These are phyloP conservation scores for Dryocosmus kuriphilus DNA, from an alignment of 2,888 invertebrate genomes.

Conservation along the genomic window DNA sequence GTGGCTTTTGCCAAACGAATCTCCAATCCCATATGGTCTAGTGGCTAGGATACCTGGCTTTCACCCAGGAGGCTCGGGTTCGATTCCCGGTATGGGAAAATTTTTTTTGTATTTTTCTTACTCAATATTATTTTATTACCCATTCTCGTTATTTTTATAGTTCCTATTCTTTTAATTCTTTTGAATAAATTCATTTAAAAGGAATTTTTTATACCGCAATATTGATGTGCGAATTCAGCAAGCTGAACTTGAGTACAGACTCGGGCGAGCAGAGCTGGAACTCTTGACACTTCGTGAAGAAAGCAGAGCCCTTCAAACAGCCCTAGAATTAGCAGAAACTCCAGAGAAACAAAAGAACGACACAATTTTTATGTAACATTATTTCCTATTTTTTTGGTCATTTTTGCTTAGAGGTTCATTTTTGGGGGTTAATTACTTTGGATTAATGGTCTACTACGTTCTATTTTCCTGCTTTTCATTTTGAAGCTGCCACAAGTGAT, in stretches of 20 bases:
- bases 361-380: constrained; percentile 82
- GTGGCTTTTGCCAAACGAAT: neutral
- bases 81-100: constrained; percentile 82
- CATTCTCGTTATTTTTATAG: neutral
- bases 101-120: constrained; percentile 75
- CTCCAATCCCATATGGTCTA: constrained; percentile 26
- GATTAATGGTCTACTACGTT: too few relatives aligned
- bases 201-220: constrained; percentile 81
- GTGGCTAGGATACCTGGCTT: constrained; percentile 79
- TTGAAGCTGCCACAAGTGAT: too few relatives aligned
- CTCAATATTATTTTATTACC: constrained; percentile 72
- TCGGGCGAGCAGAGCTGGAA: constrained; percentile 93
- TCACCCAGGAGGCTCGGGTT: constrained; percentile 83
- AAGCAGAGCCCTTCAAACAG: constrained; percentile 87
- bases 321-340: constrained; percentile 82
- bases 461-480: too few relatives aligned
- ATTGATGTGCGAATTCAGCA: constrained; percentile 94
- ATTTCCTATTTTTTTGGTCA: constrained; percentile 65
- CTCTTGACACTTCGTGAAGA: constrained; percentile 91
- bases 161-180: constrained; percentile 66
- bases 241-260: constrained; percentile 92
- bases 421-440: too few relatives aligned
- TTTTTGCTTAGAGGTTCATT: neutral
- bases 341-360: constrained; percentile 79
- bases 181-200: constrained; percentile 74